Conservation (phyloP, 2,888 invertebrate genomes). For the Agapostemon virescens region DNA sequence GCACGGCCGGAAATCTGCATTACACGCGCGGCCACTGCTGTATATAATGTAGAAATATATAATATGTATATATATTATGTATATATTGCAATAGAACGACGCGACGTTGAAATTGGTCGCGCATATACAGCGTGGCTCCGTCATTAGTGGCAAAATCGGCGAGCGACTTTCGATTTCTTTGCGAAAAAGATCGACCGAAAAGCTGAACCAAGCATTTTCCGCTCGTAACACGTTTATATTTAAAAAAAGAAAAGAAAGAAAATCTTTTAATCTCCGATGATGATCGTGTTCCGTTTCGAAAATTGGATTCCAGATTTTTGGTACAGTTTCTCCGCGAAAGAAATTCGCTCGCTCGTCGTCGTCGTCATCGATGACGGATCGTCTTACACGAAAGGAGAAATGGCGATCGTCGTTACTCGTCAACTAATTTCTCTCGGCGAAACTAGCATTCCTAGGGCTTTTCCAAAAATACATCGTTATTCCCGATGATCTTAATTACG, state of each 20-base stretch:
- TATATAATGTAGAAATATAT: constrained; percentile 57
- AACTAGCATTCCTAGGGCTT: constrained; percentile 64
- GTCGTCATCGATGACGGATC: neutral
- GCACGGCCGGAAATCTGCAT: constrained; percentile 32
- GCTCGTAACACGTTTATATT: no score
- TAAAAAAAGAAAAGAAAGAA: no score
- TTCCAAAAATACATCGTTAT: constrained; percentile 65
- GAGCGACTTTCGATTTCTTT: neutral
- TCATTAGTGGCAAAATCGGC: neutral
- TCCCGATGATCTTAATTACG: constrained; percentile 40
- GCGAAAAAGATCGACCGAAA: neutral
- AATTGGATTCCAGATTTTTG: neutral
- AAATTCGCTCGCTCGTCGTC: neutral
- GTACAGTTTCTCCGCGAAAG: neutral
- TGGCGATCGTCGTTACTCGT: constrained; percentile 43
- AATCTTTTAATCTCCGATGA: no score
- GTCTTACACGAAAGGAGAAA: constrained; percentile 48
- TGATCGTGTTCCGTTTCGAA: neutral
- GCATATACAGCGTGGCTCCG: neutral
- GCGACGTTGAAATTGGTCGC: constrained; percentile 35
- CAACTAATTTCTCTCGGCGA: constrained; percentile 51
- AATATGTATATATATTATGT: constrained; percentile 40
- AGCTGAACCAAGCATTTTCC: neutral
- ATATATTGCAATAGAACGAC: constrained; percentile 52
- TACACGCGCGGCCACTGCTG: constrained; percentile 37